A percentile compares a stretch with the other conserved stretches of the same genome.
Evolutionary conservation across 1,140 invertebrate genomes (phyloP).

Genomic region (Ganaspis sp.): DNA sequence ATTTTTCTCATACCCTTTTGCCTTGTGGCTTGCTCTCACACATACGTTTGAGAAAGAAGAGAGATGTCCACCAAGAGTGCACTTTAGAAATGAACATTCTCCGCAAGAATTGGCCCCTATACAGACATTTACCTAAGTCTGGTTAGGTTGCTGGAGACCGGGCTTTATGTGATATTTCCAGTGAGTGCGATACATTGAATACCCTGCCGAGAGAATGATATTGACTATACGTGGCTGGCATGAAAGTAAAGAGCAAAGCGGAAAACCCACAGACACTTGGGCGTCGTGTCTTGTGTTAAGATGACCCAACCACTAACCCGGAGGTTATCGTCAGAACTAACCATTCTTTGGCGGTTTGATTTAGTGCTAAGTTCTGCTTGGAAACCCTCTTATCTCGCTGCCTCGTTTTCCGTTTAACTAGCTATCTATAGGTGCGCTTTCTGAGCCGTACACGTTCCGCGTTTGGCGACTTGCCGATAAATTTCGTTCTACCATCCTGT

Average conservation of each 20-base stretch:
- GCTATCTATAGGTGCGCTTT: slow-evolving; percentile 4
- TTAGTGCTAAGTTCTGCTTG: slow-evolving; percentile 15
- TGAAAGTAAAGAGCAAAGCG: not conserved
- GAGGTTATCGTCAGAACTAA: slow-evolving; percentile 1
- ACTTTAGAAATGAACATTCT: not conserved
- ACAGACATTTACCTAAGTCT: not conserved
- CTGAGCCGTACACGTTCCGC: not conserved
- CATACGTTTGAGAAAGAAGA: not conserved
- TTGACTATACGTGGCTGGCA: not conserved
- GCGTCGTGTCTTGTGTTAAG: not conserved
- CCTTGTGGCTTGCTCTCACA: not conserved
- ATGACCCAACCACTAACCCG: slow-evolving; percentile 16
- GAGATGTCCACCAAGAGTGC: slow-evolving; percentile 11
- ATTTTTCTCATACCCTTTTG: not conserved
- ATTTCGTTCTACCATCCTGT: not conserved
- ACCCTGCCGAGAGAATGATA: not conserved
- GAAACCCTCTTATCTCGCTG: slow-evolving; percentile 13
- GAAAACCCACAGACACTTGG: slow-evolving; percentile 9
- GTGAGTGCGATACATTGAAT: slow-evolving; percentile 18
- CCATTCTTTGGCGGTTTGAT: slow-evolving; percentile 14
- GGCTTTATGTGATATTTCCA: slow-evolving; percentile 19
- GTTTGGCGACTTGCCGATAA: slow-evolving; percentile 26
- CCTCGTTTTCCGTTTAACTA: slow-evolving; percentile 28
- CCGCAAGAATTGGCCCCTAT: not conserved
- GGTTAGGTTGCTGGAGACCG: not conserved